Evolutionary conservation across 2,797 vertebrate species (phyloP).

Genomic region (Cuculus canorus): DNA sequence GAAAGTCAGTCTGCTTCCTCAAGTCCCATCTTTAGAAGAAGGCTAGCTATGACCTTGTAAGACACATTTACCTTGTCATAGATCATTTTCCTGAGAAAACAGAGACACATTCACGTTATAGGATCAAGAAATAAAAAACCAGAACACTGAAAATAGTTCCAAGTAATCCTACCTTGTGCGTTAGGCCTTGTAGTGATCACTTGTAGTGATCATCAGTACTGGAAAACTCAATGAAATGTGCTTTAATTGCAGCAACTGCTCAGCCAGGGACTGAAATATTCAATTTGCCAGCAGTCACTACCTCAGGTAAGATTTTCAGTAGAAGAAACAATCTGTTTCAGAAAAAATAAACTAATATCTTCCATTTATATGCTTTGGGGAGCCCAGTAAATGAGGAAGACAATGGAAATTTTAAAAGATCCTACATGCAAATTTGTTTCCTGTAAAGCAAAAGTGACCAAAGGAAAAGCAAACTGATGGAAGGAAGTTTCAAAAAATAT

Average conservation of each 20-base stretch:
- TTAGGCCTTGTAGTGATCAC: not conserved
- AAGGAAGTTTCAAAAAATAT: not conserved
- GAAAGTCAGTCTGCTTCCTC: not conserved
- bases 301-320: constrained; percentile 85
- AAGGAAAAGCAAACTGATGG: not conserved
- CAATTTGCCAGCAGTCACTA: constrained; percentile 96
- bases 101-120: not conserved
- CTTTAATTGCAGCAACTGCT: constrained; percentile 87
- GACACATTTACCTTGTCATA: not conserved
- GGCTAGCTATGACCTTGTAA: not conserved
- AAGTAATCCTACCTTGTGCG: not conserved
- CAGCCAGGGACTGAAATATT: constrained; percentile 99
- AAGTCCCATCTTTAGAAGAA: not conserved
- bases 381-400: not conserved
- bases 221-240: constrained; percentile 26
- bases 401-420: not conserved
- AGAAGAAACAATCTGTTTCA: not conserved
- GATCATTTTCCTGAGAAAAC: not conserved
- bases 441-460: not conserved
- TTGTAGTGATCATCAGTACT: not conserved
- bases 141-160: not conserved
- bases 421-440: not conserved
- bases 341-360: not conserved
- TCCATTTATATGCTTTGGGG: not conserved
- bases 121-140: not conserved